Conservation (phyloP, 2,888 invertebrate genomes). For the Nomada lathburiana region DNA sequence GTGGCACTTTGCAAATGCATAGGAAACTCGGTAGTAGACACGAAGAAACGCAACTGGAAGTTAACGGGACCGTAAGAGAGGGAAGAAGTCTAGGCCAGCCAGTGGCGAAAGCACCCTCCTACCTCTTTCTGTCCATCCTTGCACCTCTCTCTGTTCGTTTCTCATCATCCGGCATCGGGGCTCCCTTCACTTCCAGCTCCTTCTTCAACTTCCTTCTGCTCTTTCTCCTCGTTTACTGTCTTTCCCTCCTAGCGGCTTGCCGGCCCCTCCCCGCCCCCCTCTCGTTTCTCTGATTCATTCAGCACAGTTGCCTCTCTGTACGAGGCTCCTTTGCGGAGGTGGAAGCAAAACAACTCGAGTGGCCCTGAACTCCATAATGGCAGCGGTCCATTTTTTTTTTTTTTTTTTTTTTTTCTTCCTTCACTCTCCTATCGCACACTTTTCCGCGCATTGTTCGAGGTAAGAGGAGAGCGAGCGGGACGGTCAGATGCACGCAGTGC, state of each 20-base stretch:
- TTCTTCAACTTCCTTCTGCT: constrained; percentile 36
- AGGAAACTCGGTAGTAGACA: constrained; percentile 58
- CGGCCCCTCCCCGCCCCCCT: constrained; percentile 15
- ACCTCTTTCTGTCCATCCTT: constrained; percentile 42
- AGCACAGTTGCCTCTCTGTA: constrained; percentile 75
- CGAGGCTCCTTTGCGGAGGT: constrained; percentile 74
- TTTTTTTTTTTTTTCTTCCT: constrained; percentile 64
- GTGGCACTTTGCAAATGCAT: constrained; percentile 68
- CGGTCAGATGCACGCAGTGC: constrained; percentile 19
- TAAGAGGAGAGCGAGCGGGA: constrained; percentile 31
- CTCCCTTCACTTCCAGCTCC: constrained; percentile 37
- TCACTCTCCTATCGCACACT: constrained; percentile 67
- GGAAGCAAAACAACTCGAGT: constrained; percentile 79
- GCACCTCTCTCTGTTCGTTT: constrained; percentile 2
- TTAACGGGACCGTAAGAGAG: constrained; percentile 61
- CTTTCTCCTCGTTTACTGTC: background rate
- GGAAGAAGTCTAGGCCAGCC: constrained; percentile 73
- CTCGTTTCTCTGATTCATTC: constrained; percentile 72
- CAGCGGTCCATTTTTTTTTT: constrained; percentile 75
- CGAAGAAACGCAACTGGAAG: constrained; percentile 66
- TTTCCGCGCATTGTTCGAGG: constrained; percentile 73
- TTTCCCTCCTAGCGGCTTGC: background rate
- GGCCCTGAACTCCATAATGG: constrained; percentile 80
- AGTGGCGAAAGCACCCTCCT: constrained; percentile 75
- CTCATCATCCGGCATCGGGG: constrained; percentile 30